phyloP scores from a whole-genome alignment of 2,797 vertebrate genomes.

The Peromyscus attwateri region DNA sequence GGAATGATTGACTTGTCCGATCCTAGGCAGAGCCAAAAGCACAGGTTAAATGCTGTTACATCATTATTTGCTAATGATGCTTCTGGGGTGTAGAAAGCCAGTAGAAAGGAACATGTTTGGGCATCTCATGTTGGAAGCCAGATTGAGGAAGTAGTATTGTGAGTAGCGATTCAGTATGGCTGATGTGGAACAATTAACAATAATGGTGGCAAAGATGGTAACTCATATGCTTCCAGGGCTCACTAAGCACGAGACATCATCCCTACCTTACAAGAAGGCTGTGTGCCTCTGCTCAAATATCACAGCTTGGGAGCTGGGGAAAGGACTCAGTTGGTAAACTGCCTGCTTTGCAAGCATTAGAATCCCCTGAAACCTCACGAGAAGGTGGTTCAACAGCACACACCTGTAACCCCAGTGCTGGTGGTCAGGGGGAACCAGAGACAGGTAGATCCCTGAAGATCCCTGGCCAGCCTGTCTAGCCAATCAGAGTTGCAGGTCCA shows the following conservation, averaged over 20 bases:
- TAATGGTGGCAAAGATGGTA: not conserved
- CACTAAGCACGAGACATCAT: fast-evolving
- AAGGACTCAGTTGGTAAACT: not conserved
- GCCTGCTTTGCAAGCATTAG: too few species aligned
- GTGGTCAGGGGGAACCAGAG: not conserved
- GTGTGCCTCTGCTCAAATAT: not conserved
- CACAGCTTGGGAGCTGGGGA: not conserved
- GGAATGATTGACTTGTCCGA: not conserved
- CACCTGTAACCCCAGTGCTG: not conserved
- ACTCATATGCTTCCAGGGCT: not conserved
- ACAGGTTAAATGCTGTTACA: not conserved
- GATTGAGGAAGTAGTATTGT: not conserved
- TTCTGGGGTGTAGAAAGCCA: not conserved
- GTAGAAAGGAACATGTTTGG: not conserved
- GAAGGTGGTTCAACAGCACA: not conserved
- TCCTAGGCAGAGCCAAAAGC: not conserved
- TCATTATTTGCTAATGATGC: not conserved
- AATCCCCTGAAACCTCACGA: too few species aligned
- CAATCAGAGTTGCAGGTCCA: not conserved
- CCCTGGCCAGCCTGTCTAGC: not conserved
- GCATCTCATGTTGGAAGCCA: not conserved
- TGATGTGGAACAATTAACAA: not conserved
- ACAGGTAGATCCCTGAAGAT: not conserved
- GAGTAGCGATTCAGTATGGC: not conserved
- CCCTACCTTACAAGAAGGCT: not conserved